Evolutionary conservation across 2,113 vertebrate species (phyloP).

Genomic region (Orthonyx spaldingii): DNA sequence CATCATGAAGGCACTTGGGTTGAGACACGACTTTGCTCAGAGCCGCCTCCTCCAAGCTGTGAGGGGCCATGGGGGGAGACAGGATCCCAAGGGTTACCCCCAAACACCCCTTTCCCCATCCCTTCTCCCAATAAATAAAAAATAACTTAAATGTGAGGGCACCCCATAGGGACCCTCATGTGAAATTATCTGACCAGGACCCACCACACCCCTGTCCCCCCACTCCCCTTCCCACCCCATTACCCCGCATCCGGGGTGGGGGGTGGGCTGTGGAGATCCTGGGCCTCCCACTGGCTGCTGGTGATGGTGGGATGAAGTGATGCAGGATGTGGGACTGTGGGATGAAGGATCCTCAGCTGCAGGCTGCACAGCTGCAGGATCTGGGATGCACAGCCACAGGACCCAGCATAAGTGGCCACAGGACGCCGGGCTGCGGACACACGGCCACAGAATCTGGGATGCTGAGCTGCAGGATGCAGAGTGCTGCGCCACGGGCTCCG

Average conservation of each 20-base stretch:
- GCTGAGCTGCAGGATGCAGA: not conserved
- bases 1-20: not conserved
- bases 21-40: not conserved
- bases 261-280: not conserved
- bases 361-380: not conserved
- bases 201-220: not conserved
- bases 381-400: not conserved
- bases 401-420: not conserved
- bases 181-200: slow-evolving; percentile 1
- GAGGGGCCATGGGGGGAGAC: not conserved
- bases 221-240: not conserved
- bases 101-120: not conserved
- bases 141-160: slow-evolving; percentile 25
- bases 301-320: not conserved
- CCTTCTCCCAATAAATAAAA: slow-evolving; percentile 37
- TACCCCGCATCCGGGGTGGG: not conserved
- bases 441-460: not conserved
- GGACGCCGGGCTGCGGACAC: not conserved
- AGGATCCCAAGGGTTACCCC: not conserved
- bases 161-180: not conserved
- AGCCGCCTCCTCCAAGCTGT: not conserved
- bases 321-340: not conserved
- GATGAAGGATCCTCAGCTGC: not conserved
- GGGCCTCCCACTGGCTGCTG: not conserved
- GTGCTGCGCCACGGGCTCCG: not conserved